A percentile compares a stretch with the other conserved stretches of the same genome.
Evolutionary conservation across 2,113 vertebrate species (phyloP).

Genomic region (Zapornia atra): DNA sequence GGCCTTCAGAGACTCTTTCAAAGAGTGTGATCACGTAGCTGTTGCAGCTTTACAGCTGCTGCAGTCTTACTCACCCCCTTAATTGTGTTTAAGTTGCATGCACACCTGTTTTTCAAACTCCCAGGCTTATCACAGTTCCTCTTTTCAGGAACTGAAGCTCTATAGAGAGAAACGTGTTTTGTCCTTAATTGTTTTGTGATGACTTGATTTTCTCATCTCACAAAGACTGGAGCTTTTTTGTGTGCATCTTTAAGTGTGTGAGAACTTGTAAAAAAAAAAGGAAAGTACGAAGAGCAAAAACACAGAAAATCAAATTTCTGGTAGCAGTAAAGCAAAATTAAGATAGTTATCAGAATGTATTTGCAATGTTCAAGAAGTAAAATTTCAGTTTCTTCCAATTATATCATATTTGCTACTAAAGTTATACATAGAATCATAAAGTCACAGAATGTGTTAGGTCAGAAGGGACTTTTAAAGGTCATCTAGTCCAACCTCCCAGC

Average conservation of each 20-base stretch:
- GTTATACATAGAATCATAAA: not conserved
- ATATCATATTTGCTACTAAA: not conserved
- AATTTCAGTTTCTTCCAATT: not conserved
- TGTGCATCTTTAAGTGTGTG: not conserved
- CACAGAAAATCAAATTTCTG: not conserved
- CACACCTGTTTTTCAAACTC: not conserved
- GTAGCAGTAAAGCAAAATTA: not conserved
- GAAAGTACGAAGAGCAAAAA: not conserved
- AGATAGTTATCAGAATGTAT: not conserved
- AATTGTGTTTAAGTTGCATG: not conserved
- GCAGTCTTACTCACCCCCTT: not conserved
- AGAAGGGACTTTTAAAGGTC: no score
- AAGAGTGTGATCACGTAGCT: not conserved
- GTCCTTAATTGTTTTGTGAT: not conserved
- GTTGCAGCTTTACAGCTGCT: not conserved
- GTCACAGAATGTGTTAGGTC: no score
- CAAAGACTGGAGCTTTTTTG: rapidly evolving
- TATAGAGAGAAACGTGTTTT: not conserved
- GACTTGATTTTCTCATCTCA: not conserved
- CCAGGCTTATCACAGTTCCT: not conserved
- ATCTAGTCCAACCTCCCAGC: no score
- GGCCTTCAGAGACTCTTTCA: not conserved
- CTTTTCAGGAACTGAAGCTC: not conserved
- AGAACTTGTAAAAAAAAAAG: not conserved
- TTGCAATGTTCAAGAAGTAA: not conserved